Conservation (phyloP, 2,888 invertebrate genomes). For the Hypena proboscidalis region DNA sequence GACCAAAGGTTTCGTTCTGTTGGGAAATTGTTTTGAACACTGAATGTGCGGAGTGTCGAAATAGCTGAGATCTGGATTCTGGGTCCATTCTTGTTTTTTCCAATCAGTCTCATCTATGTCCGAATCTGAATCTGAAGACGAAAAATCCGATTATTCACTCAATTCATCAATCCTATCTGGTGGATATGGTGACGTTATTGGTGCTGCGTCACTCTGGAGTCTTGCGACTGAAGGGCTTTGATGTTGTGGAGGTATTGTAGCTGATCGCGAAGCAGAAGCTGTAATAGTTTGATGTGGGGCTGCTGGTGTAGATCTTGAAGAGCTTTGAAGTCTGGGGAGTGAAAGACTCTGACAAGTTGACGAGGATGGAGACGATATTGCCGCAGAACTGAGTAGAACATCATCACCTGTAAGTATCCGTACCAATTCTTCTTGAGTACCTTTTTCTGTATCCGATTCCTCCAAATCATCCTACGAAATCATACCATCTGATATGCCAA, state of each 20-base stretch:
- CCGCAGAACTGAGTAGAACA: conserved; percentile 5
- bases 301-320: too few species aligned
- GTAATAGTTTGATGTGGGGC: too few species aligned
- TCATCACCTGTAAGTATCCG: conserved; percentile 5
- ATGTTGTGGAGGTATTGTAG: too few species aligned
- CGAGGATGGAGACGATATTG: conserved; percentile 1
- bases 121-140: conserved; percentile 7
- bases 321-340: too few species aligned
- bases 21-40: conserved; percentile 9
- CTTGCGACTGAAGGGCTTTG: too few species aligned
- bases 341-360: too few species aligned
- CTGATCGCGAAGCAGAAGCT: too few species aligned
- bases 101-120: conserved; percentile 14
- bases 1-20: conserved; percentile 10
- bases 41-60: conserved; percentile 11
- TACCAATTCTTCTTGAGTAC: too few species aligned
- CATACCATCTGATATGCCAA: conserved; percentile 24
- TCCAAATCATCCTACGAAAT: conserved; percentile 24
- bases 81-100: conserved; percentile 12
- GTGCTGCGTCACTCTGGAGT: too few species aligned
- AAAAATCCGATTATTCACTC: conserved; percentile 6
- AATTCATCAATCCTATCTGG: conserved; percentile 4
- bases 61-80: conserved; percentile 7
- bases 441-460: conserved; percentile 19
- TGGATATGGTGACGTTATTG: conserved; percentile 7